phyloP scores from a whole-genome alignment of 2,888 invertebrate species.

The Stegophylla sp. region DNA sequence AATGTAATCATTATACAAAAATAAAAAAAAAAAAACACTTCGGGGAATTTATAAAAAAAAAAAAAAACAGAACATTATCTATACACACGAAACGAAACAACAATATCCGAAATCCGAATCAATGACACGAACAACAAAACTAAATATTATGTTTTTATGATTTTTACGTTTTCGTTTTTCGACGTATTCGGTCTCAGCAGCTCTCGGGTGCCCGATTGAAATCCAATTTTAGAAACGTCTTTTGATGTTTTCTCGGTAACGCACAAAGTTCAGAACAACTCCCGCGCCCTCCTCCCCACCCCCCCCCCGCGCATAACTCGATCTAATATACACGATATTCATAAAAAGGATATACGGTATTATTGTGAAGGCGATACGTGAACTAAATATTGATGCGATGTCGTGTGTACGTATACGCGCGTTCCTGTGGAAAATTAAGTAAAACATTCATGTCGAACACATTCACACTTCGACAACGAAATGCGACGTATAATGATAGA shows the following conservation, averaged over 20 bases:
- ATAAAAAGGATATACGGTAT: slow-evolving; percentile 15
- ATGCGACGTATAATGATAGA: neutral
- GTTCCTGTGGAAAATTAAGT: neutral
- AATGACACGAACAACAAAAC: neutral
- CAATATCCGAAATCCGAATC: neutral
- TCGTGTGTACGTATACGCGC: too few species aligned
- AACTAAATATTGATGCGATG: slow-evolving; percentile 15
- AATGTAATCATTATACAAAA: too few species aligned
- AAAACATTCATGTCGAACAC: slow-evolving; percentile 18
- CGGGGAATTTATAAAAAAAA: too few species aligned
- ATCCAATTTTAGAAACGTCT: slow-evolving; percentile 29
- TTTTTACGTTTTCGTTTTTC: slow-evolving; percentile 2
- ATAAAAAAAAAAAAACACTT: too few species aligned
- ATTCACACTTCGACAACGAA: neutral
- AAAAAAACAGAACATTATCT: too few species aligned
- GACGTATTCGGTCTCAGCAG: neutral
- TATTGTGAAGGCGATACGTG: slow-evolving; percentile 3
- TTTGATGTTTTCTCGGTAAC: slow-evolving; percentile 6
- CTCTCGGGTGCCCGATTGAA: neutral
- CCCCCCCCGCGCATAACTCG: neutral
- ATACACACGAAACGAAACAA: neutral
- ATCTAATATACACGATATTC: slow-evolving; percentile 31
- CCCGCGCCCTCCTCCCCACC: too few species aligned
- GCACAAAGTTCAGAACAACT: neutral
- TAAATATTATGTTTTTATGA: neutral